These are phyloP conservation scores for Pelobates fuscus DNA, from an alignment of 2,113 vertebrate genomes.

Conservation along the genomic window DNA sequence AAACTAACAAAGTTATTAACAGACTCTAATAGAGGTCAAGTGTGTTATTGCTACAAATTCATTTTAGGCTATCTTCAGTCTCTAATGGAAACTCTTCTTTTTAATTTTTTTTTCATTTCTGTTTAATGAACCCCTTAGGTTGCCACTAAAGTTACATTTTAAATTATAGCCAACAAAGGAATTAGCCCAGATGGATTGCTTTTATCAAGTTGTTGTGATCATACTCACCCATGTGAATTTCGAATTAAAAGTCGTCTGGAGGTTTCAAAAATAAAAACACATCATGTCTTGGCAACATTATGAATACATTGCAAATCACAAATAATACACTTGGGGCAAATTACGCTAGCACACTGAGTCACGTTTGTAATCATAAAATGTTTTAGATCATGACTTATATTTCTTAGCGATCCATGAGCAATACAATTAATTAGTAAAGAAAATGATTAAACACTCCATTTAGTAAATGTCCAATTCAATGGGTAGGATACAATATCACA, in stretches of 20 bases:
- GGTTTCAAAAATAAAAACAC: background rate
- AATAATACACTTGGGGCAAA: background rate
- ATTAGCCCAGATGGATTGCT: slow-evolving; percentile 8
- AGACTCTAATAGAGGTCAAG: background rate
- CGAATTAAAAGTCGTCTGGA: background rate
- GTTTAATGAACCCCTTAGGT: slow-evolving; percentile 19
- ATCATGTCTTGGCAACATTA: background rate
- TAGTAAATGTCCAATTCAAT: background rate
- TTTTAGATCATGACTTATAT: background rate
- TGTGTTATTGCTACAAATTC: no score
- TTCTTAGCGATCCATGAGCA: background rate
- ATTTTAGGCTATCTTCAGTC: background rate
- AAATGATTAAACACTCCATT: no score
- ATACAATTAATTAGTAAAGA: background rate
- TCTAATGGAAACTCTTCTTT: background rate
- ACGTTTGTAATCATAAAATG: background rate
- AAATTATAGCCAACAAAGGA: background rate
- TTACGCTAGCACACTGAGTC: no score
- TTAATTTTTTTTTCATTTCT: background rate
- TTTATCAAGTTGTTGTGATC: slow-evolving; percentile 17
- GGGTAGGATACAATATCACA: background rate
- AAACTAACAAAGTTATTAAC: no score
- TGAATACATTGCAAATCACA: background rate
- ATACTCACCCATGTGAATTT: background rate
- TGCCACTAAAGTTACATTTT: background rate